Percentiles rank a stretch among this genome's conserved stretches.
Conservation (phyloP, 2,888 invertebrate species). For the Caenorhabditis sp. region DNA sequence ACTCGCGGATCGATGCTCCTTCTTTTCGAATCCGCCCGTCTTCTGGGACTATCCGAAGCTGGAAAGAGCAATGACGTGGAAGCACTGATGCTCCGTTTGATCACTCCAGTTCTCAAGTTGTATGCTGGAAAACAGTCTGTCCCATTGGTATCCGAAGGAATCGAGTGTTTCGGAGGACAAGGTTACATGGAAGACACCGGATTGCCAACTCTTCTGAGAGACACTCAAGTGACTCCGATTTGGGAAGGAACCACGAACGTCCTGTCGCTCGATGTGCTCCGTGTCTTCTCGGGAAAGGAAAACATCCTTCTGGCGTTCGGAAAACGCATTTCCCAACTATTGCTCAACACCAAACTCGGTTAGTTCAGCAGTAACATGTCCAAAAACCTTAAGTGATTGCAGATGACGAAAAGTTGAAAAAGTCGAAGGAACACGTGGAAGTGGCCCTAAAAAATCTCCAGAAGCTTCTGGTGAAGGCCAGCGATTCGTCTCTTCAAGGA, state of each 20-base stretch:
- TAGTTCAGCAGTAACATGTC: not conserved
- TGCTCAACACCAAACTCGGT: constrained; percentile 44
- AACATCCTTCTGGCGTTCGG: constrained; percentile 79
- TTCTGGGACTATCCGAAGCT: constrained; percentile 80
- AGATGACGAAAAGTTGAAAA: constrained; percentile 31
- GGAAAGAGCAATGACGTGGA: constrained; percentile 80
- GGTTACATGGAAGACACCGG: constrained; percentile 83
- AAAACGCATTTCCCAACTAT: constrained; percentile 72
- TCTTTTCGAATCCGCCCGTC: constrained; percentile 81
- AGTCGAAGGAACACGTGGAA: constrained; percentile 50
- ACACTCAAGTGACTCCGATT: constrained; percentile 83
- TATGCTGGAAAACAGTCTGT: constrained; percentile 82
- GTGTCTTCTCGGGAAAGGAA: constrained; percentile 81
- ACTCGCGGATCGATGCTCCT: constrained; percentile 81
- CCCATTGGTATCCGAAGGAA: constrained; percentile 81
- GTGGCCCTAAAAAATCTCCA: constrained; percentile 55
- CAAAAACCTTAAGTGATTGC: no score
- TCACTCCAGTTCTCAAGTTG: constrained; percentile 82
- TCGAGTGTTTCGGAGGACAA: constrained; percentile 83
- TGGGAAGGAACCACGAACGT: constrained; percentile 84
- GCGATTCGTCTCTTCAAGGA: constrained; percentile 38
- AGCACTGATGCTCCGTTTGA: constrained; percentile 80
- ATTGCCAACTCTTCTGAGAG: constrained; percentile 81
- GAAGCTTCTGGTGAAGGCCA: constrained; percentile 55
- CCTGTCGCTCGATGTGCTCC: constrained; percentile 82